Evolutionary conservation across 1,140 invertebrate species (phyloP).

Genomic region (Heliothis subflexa): DNA sequence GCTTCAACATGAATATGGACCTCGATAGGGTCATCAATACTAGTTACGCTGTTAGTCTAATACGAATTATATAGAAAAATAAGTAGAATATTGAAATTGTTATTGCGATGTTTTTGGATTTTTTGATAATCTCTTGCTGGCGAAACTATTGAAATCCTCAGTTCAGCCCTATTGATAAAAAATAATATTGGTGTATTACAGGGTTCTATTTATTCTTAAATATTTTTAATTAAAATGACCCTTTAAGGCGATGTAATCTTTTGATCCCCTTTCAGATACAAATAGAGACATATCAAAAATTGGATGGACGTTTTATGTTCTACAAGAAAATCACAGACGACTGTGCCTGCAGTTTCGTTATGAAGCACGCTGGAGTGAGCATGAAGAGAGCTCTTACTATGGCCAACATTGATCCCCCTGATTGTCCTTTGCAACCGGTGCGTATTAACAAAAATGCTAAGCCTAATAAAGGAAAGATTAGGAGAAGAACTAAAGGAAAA

Average conservation of each 20-base stretch:
- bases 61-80: neutral
- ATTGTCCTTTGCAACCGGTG: slow-evolving; percentile 65
- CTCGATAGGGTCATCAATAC: slow-evolving; percentile 51
- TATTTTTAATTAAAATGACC: no score
- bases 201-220: no score
- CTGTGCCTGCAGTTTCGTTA: slow-evolving; percentile 54
- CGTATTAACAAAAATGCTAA: slow-evolving; percentile 20
- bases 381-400: slow-evolving; percentile 49
- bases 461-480: no score
- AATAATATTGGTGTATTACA: no score
- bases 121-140: no score
- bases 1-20: slow-evolving; percentile 58
- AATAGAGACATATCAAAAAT: slow-evolving; percentile 66
- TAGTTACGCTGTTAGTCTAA: slow-evolving; percentile 52
- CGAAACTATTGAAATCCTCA: neutral
- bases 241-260: neutral
- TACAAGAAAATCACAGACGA: slow-evolving; percentile 63
- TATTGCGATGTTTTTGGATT: no score
- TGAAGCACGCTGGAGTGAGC: slow-evolving; percentile 64
- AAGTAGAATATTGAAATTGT: no score
- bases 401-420: slow-evolving; percentile 60
- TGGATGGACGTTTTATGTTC: slow-evolving; percentile 74
- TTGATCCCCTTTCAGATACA: slow-evolving; percentile 50
- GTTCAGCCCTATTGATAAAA: no score
- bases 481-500: no score